phyloP scores from a whole-genome alignment of 2,113 vertebrate genomes.

The Amia ocellicauda region DNA sequence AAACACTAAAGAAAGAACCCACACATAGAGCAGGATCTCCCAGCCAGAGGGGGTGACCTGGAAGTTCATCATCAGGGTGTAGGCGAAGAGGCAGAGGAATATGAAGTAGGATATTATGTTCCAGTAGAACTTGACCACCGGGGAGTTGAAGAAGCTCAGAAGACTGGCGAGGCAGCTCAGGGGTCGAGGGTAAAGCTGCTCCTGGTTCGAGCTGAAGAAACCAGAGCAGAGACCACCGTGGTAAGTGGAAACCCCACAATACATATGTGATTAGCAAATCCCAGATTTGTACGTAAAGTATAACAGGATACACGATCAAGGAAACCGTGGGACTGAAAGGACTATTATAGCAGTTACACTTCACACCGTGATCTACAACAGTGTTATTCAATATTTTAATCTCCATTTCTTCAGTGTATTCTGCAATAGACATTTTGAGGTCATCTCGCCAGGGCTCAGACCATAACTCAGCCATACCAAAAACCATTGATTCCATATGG shows the following conservation, averaged over 20 bases:
- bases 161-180: conserved; percentile 50
- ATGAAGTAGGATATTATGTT: conserved; percentile 86
- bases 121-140: conserved; percentile 86
- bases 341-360: no score
- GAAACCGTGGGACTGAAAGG: no score
- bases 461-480: no score
- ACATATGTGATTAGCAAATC: no score
- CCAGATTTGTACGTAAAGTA: no score
- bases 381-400: no score
- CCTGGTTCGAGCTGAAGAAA: conserved; percentile 22
- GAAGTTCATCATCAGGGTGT: conserved; percentile 89
- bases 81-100: conserved; percentile 88
- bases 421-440: no score
- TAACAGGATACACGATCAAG: no score
- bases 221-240: not conserved
- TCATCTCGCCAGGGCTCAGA: no score
- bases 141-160: conserved; percentile 69
- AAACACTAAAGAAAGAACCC: conserved; percentile 83
- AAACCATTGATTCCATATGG: no score
- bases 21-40: conserved; percentile 83
- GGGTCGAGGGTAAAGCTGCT: conserved; percentile 30
- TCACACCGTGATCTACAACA: no score
- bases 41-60: conserved; percentile 69
- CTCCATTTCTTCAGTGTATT: no score
- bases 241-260: not conserved